phyloP scores from a whole-genome alignment of 2,888 invertebrate genomes.

The Myopa testacea region DNA sequence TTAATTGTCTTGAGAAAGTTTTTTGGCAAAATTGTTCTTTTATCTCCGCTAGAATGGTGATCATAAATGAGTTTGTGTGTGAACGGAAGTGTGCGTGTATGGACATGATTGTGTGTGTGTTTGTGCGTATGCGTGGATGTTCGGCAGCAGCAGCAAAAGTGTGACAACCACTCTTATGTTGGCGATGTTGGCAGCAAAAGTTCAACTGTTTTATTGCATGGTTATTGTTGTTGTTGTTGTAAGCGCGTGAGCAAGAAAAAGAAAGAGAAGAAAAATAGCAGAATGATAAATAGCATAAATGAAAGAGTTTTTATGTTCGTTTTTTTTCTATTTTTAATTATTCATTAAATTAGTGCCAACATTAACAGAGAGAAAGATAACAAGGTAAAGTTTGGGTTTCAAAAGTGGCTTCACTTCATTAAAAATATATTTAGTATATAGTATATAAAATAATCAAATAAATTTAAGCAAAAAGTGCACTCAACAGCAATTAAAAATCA shows the following conservation, averaged over 20 bases:
- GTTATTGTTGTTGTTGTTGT: conserved; percentile 25
- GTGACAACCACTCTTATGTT: conserved; percentile 1
- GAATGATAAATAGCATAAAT: conserved; percentile 21
- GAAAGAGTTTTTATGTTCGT: neutral
- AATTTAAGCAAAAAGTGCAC: neutral
- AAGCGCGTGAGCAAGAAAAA: conserved; percentile 20
- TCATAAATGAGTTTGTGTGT: neutral
- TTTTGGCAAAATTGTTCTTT: too few relatives aligned
- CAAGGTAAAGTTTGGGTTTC: too few relatives aligned
- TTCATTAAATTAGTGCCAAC: neutral
- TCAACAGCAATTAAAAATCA: neutral
- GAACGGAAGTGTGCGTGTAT: neutral
- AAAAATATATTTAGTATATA: too few relatives aligned
- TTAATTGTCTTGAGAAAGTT: neutral
- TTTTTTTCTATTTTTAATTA: neutral
- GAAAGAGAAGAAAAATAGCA: conserved; percentile 22
- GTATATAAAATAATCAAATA: neutral
- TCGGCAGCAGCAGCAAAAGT: conserved; percentile 14
- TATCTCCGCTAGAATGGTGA: neutral
- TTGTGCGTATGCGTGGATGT: neutral
- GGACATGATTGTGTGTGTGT: neutral
- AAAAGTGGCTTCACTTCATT: neutral
- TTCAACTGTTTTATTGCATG: conserved; percentile 18
- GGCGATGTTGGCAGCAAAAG: conserved; percentile 9
- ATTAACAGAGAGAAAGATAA: too few relatives aligned